Evolutionary conservation across 2,888 invertebrate genomes (phyloP).

Genomic region (Dasysyrphus tricinctus): DNA sequence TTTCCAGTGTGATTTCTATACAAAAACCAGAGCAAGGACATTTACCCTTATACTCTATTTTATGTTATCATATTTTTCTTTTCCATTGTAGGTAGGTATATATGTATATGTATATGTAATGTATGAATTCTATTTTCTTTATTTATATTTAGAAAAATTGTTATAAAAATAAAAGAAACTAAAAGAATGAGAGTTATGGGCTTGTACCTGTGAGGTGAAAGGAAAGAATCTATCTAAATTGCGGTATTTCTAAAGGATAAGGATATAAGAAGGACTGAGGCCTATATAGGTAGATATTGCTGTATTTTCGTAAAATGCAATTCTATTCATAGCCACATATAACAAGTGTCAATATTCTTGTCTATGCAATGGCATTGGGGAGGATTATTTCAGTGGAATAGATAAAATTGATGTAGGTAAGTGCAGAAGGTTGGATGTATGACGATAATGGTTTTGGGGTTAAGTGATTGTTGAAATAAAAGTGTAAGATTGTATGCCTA

Average conservation of each 20-base stretch:
- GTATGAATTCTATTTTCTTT: neutral
- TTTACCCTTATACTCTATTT: conserved; percentile 42
- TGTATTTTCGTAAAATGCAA: conserved; percentile 15
- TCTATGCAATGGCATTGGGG: conserved; percentile 41
- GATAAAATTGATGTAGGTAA: conserved; percentile 13
- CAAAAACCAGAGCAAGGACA: conserved; percentile 68
- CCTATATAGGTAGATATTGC: neutral
- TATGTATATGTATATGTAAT: too few species aligned
- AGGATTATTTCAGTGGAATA: conserved; percentile 20
- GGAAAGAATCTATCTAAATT: conserved; percentile 27
- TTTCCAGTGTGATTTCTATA: conserved; percentile 49
- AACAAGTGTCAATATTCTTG: conserved; percentile 47
- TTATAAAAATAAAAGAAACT: conserved; percentile 2
- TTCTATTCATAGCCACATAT: conserved; percentile 21
- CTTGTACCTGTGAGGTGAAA: neutral
- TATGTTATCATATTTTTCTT: conserved; percentile 26
- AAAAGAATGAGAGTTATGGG: neutral
- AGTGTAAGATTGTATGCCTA: neutral
- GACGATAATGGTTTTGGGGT: conserved; percentile 27
- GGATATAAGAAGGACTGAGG: conserved; percentile 18
- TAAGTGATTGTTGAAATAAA: conserved; percentile 20
- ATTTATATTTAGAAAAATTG: conserved; percentile 44
- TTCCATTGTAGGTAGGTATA: neutral
- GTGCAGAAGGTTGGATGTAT: neutral
- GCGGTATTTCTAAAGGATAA: neutral